phyloP scores from a whole-genome alignment of 1,140 invertebrate species.

The Mamestra configurata region DNA sequence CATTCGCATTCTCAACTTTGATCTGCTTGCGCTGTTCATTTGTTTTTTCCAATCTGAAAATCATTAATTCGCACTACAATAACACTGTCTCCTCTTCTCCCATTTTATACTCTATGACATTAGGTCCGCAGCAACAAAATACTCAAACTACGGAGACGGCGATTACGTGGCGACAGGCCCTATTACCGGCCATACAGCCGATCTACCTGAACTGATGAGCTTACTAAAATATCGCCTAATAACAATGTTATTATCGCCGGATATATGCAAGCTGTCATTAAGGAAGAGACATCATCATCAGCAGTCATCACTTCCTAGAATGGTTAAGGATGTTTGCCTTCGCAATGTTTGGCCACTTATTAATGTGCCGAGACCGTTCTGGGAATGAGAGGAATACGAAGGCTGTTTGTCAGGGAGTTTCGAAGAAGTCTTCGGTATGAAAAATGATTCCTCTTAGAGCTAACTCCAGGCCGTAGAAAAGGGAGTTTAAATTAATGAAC shows the following conservation, averaged over 20 bases:
- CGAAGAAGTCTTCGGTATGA: background rate
- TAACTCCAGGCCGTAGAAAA: background rate
- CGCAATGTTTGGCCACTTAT: constrained; percentile 8
- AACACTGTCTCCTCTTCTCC: background rate
- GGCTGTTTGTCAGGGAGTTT: background rate
- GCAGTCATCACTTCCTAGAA: constrained; percentile 34
- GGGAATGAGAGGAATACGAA: constrained; percentile 11
- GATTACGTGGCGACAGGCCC: constrained; percentile 70
- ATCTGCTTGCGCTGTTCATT: too few relatives aligned
- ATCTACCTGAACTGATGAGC: constrained; percentile 50
- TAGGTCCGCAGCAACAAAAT: constrained; percentile 49
- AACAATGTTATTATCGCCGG: constrained; percentile 45
- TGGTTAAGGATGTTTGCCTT: constrained; percentile 45
- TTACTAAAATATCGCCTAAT: constrained; percentile 42
- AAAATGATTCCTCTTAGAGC: background rate
- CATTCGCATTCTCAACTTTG: background rate
- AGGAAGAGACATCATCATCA: constrained; percentile 34
- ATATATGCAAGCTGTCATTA: constrained; percentile 37
- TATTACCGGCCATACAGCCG: constrained; percentile 53
- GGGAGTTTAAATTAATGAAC: background rate
- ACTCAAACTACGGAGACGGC: constrained; percentile 59
- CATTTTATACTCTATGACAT: constrained; percentile 48
- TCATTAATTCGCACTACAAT: too few relatives aligned
- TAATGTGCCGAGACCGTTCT: constrained; percentile 17
- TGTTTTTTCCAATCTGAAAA: background rate